phyloP scores from a whole-genome alignment of 2,113 vertebrate genomes.

The Neotragus moschatus region DNA sequence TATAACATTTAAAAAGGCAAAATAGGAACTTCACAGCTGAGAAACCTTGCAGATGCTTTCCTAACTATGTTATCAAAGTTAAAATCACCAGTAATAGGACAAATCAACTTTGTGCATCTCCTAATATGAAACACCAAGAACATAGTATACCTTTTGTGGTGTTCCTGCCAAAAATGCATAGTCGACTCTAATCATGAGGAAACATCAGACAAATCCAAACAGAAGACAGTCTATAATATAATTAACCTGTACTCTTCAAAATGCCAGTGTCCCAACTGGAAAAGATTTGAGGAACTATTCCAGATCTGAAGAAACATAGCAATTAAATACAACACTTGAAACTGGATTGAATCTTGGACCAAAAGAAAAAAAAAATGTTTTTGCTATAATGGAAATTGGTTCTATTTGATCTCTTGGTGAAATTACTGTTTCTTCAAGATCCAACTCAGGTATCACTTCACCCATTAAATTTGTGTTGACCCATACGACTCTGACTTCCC shows the following conservation, averaged over 20 bases:
- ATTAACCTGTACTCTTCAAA: not conserved
- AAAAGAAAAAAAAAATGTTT: not conserved
- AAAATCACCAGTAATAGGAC: not conserved
- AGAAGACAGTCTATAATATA: not conserved
- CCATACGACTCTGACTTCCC: not conserved
- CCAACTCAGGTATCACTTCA: not conserved
- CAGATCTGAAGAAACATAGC: not conserved
- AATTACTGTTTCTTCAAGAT: conserved; percentile 12
- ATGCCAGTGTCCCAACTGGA: not conserved
- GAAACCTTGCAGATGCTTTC: not conserved
- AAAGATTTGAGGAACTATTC: not conserved
- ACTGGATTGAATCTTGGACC: not conserved
- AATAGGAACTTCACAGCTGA: not conserved
- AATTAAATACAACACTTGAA: not conserved
- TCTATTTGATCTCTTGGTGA: not conserved
- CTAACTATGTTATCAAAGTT: not conserved
- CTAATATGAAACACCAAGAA: not conserved
- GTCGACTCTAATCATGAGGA: not conserved
- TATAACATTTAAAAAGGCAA: conserved; percentile 5
- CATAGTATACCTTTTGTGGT: not conserved
- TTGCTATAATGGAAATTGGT: not conserved
- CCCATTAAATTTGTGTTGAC: not conserved
- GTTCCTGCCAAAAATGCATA: not conserved
- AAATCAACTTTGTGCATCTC: not conserved
- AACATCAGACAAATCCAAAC: not conserved